Base-by-base conservation (phyloP, 2,797 vertebrate species). In the Poeciliopsis presidionis region DNA sequence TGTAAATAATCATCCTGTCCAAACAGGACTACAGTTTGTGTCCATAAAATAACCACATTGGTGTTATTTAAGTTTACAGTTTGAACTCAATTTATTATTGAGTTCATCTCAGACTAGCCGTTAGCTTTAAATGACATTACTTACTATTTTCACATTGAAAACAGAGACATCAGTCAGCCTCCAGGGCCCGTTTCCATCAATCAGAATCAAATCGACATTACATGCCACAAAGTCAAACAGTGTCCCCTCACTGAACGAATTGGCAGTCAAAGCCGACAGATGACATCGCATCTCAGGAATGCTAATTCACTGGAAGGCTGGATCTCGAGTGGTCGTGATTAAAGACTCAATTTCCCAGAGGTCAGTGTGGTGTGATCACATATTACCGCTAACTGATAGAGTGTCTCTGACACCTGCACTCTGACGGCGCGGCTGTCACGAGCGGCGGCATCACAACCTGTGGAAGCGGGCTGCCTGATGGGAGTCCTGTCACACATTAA, bases 331-430 rank as follows among this genome's bases (percentile, higher is more conserved):
- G 89, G 86, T 84, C 7, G 74, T 91, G 92, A 93, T 94, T 93
- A 94, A 93, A 91, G 91, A 91, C 90, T 92, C 92, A 83, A 90
- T 93, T 93, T 92, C 94, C 90, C 90, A 89, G 90, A 93, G 93
- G 93, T 92, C 91, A 93, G 78, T 28, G 84, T 67, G 87, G 87
- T 75, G 88, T 82, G 88, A 91, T 92, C 90, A 80, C 88, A 88
- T 81, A 90, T 93, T 91, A 91, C 88, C 36, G 18, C 90, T 79
- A 87, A 92, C 84, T 91, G 91, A 93, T 92, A 82, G 86, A 92
- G 89, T 85, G 84, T 81, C 84, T 84, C 67, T 88, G 91, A 88
- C 89, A 89, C 85, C 76, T 88, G 91, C 81, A 78, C 86, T 77
- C 51, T 65, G 80, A 82, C 30, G 33, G 67, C 3, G 0, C 61